Evolutionary conservation across 2,888 invertebrate species (phyloP).

Genomic region (Sclerodermus sp.): DNA sequence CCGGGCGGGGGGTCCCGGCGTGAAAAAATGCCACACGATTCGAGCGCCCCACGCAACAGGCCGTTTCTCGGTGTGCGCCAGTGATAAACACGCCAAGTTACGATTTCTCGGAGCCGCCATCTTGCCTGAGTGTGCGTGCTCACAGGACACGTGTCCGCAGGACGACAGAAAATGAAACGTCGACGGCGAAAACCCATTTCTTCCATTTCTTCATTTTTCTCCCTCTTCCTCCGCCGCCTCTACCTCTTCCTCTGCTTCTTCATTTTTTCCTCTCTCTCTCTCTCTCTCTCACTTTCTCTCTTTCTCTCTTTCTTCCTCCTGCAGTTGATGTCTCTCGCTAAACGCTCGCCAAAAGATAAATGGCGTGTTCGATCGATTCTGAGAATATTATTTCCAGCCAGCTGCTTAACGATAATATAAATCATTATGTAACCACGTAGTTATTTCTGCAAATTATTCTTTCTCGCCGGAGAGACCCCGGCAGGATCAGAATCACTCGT

Average conservation of each 20-base stretch:
- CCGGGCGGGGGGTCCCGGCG: too few species aligned
- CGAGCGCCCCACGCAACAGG: too few species aligned
- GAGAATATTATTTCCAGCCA: too few species aligned
- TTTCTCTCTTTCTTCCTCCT: slow-evolving; percentile 19
- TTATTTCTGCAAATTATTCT: neutral
- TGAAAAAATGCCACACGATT: too few species aligned
- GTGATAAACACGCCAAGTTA: slow-evolving; percentile 57
- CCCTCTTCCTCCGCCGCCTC: slow-evolving; percentile 11
- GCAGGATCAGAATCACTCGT: too few species aligned
- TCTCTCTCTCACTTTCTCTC: slow-evolving; percentile 16
- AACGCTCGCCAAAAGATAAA: neutral
- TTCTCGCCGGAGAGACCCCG: too few species aligned
- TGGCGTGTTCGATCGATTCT: too few species aligned
- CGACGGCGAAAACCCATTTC: neutral
- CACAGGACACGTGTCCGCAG: slow-evolving; percentile 11
- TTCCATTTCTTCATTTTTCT: neutral
- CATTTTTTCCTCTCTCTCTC: slow-evolving; percentile 11
- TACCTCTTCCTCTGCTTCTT: neutral
- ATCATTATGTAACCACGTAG: neutral
- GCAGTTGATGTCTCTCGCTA: slow-evolving; percentile 4
- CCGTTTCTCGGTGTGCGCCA: slow-evolving; percentile 14
- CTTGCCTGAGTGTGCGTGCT: neutral
- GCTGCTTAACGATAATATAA: neutral
- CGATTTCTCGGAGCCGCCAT: slow-evolving; percentile 54
- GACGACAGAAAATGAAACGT: slow-evolving; percentile 19